Evolutionary conservation across 2,888 invertebrate genomes (phyloP), one percentile per base, ranked within the genome.

Genomic region (Belgica antarctica): DNA sequence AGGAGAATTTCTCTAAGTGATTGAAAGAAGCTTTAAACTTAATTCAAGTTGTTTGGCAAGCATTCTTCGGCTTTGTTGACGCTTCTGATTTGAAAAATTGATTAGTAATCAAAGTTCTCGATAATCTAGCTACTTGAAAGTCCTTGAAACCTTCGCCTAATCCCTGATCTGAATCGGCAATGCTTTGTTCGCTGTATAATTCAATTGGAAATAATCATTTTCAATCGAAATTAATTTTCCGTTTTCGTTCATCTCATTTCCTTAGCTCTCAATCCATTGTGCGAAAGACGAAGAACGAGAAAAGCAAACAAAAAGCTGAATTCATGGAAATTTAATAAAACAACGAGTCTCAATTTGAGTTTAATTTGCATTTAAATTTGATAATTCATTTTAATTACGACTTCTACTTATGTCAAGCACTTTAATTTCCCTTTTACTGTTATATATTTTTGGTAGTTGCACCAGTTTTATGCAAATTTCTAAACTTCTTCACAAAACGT

Each of bases 281-380:
- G 12, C 22, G 52, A 22, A 68, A 57, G 57, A 24, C 19, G 22
- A 47, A 65, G 10, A 25, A 57, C 59, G 68, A 68, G 34, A 3
- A 46, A 68, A 31, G 47, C 68, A 68, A 68, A 68, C 47, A 68
- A 34, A 63, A 52, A 52, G 46, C 27, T 46, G 25, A 66, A 66
- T 41, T 47, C 22, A 68, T 68, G 68, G 57, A 68, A 57, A 68
- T 68, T 68, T 68, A 57, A 52, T 57, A 57, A 68, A 46, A 68
- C 63, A 41, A 63, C 41, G 62, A 41, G 63, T 46, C 27, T 59
- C 59, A 59, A 59, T n/a, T 24, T 24, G 52, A 22, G 24, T n/a
- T 25, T 31, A 68, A 68, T 68, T 68, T 68, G 57, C 68, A 68
- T 68, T 68, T 68, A 68, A 66, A 68, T 68, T 68, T 19, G 59